phyloP scores from a whole-genome alignment of 2,888 invertebrate genomes.

The Crematogaster levior region DNA sequence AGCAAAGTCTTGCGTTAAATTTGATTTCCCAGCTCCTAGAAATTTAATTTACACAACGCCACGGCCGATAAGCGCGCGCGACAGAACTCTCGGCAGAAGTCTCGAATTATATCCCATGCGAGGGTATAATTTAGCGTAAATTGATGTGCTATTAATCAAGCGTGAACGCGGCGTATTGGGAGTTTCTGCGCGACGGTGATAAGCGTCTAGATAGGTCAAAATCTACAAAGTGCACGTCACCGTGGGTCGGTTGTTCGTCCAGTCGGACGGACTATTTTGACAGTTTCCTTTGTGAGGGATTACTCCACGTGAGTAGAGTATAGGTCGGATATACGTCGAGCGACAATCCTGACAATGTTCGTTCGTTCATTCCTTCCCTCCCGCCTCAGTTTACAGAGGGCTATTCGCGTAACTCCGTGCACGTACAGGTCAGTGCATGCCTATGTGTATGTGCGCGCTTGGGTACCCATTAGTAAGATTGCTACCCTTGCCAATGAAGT shows the following conservation, averaged over 20 bases:
- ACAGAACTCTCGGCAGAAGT: not conserved
- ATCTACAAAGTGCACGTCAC: constrained; percentile 46
- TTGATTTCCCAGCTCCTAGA: constrained; percentile 26
- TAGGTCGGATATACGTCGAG: constrained; percentile 56
- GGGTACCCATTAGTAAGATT: constrained; percentile 81
- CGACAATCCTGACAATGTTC: constrained; percentile 46
- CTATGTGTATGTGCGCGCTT: constrained; percentile 52
- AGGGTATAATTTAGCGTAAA: constrained; percentile 38
- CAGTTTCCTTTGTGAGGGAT: constrained; percentile 59
- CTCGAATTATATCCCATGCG: constrained; percentile 31
- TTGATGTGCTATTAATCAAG: constrained; percentile 59
- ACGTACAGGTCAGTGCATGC: constrained; percentile 26
- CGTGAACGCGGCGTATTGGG: constrained; percentile 34
- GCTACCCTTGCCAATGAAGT: constrained; percentile 76
- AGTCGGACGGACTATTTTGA: constrained; percentile 58
- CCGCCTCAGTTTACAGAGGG: constrained; percentile 6
- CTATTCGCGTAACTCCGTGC: constrained; percentile 33
- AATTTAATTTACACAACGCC: constrained; percentile 33
- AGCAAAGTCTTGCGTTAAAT: constrained; percentile 30
- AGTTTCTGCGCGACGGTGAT: constrained; percentile 43
- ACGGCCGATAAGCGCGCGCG: constrained; percentile 34
- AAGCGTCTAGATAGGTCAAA: constrained; percentile 55
- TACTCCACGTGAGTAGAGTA: constrained; percentile 41
- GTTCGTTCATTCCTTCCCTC: constrained; percentile 43
- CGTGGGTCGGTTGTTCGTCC: not conserved